phyloP scores from a whole-genome alignment of 2,797 vertebrate genomes.

The Taeniopygia guttata region DNA sequence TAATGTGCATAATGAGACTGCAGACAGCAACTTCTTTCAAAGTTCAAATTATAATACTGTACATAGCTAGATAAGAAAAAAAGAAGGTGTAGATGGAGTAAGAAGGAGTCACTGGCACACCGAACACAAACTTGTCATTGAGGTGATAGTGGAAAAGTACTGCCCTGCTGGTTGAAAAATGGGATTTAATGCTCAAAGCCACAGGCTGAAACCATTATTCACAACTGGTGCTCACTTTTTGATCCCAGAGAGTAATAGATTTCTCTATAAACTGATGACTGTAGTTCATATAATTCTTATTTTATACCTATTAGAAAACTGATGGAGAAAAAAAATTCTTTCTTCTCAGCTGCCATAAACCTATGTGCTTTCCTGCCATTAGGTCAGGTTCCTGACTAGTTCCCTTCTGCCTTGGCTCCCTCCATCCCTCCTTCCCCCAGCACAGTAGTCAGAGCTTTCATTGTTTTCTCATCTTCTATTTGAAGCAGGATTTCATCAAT shows the following conservation, averaged over 20 bases:
- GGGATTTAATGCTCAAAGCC: slow-evolving; percentile 36
- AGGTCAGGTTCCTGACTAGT: slow-evolving; percentile 21
- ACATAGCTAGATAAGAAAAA: background rate
- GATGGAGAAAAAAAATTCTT: background rate
- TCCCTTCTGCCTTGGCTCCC: slow-evolving; percentile 9
- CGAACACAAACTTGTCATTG: slow-evolving; percentile 6
- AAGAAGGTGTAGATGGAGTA: background rate
- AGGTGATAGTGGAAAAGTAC: slow-evolving; percentile 24
- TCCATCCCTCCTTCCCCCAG: background rate
- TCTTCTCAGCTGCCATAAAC: background rate
- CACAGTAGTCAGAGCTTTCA: background rate
- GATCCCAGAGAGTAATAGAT: slow-evolving; percentile 51
- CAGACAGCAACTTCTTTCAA: slow-evolving; percentile 6
- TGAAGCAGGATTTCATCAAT: slow-evolving; percentile 37
- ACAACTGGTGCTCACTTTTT: slow-evolving; percentile 36
- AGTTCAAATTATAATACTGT: background rate
- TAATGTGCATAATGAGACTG: background rate
- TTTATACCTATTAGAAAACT: slow-evolving; percentile 44
- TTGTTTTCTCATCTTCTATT: slow-evolving; percentile 25
- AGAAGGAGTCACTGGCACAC: background rate
- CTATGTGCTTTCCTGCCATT: background rate
- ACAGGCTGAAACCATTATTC: slow-evolving; percentile 47
- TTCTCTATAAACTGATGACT: slow-evolving; percentile 47
- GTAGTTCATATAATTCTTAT: slow-evolving; percentile 53
- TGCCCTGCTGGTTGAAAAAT: slow-evolving; percentile 53